A percentile compares a stretch with the other conserved stretches of the same genome.
These are phyloP conservation scores for Octonoba sinensis DNA, from an alignment of 2,888 invertebrate species.

Conservation along the genomic window DNA sequence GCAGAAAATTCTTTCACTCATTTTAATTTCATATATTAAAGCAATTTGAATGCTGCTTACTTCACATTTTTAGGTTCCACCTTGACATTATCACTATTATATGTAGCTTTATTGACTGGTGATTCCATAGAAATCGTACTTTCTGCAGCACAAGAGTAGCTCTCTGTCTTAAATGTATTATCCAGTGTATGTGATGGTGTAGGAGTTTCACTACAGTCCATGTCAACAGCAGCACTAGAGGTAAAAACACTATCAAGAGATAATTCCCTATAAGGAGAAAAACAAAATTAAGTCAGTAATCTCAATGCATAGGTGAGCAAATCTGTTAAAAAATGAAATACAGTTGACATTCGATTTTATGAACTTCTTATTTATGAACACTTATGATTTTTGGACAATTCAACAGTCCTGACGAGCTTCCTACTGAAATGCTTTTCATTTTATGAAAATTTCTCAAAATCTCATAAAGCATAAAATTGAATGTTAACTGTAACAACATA, in stretches of 20 bases:
- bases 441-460: background rate
- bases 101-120: constrained; percentile 18
- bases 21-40: too few species aligned
- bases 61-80: too few species aligned
- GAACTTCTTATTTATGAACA: too few species aligned
- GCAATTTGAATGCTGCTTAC: too few species aligned
- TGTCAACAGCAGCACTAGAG: constrained; percentile 51
- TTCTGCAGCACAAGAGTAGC: constrained; percentile 28
- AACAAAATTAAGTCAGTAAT: too few species aligned
- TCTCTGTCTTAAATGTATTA: constrained; percentile 24
- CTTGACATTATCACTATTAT: too few species aligned
- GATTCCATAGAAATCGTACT: constrained; percentile 30
- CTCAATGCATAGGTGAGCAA: background rate
- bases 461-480: background rate
- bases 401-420: too few species aligned
- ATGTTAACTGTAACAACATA: too few species aligned
- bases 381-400: too few species aligned
- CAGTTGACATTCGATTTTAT: background rate
- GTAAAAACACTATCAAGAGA: constrained; percentile 64
- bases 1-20: too few species aligned
- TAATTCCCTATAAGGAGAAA: constrained; percentile 42
- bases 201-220: constrained; percentile 54
- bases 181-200: constrained; percentile 50
- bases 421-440: too few species aligned
- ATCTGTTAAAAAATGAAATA: background rate